Percentiles rank a stretch among this genome's conserved stretches.
phyloP scores from a whole-genome alignment of 2,797 vertebrate genomes.

The Xyrichtys novacula region DNA sequence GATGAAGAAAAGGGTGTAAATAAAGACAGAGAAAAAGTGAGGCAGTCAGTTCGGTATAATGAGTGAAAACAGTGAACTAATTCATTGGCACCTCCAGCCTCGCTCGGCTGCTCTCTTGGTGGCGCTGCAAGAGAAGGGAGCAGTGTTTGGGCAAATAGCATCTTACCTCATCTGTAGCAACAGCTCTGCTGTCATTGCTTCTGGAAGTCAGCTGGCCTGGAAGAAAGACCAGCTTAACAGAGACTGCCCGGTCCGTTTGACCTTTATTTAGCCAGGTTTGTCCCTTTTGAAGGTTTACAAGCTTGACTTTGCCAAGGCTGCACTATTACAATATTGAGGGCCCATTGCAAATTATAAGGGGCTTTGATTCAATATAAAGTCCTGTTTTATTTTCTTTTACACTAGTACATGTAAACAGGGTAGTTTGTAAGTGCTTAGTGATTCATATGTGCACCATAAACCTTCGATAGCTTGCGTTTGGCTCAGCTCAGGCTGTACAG shows the following conservation, averaged over 20 bases:
- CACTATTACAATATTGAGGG: conserved; percentile 44
- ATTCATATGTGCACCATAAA: conserved; percentile 55
- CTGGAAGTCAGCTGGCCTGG: conserved; percentile 41
- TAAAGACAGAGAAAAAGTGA: conserved; percentile 76
- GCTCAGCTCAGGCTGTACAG: conserved; percentile 30
- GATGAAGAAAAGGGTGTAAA: conserved; percentile 75
- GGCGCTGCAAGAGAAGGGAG: conserved; percentile 53
- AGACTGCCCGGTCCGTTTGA: conserved; percentile 50
- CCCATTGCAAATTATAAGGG: conserved; percentile 54
- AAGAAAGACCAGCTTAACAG: conserved; percentile 49
- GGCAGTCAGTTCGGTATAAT: conserved; percentile 70
- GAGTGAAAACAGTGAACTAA: conserved; percentile 82
- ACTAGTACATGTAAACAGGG: conserved; percentile 40
- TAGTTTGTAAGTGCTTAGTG: conserved; percentile 56
- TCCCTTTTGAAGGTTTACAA: conserved; percentile 63
- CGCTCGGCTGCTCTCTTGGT: conserved; percentile 71
- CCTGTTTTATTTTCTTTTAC: conserved; percentile 45
- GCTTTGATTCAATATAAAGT: conserved; percentile 62
- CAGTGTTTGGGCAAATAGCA: conserved; percentile 47
- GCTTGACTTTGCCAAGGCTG: conserved; percentile 56
- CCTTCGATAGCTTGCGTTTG: conserved; percentile 57
- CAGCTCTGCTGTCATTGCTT: conserved; percentile 36
- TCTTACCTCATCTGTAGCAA: conserved; percentile 64
- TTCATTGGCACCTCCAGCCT: conserved; percentile 70
- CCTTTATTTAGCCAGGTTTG: conserved; percentile 68